phyloP scores from a whole-genome alignment of 2,888 invertebrate genomes.

The Eustalomyia histrio region DNA sequence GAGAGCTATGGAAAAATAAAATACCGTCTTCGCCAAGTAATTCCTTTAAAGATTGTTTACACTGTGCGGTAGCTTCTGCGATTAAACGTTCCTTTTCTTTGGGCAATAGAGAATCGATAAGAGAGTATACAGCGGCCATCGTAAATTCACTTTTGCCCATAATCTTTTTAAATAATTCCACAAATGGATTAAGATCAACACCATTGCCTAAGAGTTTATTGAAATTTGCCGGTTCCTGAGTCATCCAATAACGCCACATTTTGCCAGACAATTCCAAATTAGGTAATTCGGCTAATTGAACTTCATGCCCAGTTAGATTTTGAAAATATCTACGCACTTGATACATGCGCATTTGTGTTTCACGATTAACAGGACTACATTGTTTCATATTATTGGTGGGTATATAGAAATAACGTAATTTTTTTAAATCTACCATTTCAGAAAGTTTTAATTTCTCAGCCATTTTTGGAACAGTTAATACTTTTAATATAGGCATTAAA shows the following conservation, averaged over 20 bases:
- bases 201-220: constrained; percentile 84
- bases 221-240: constrained; percentile 84
- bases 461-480: constrained; percentile 80
- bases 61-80: constrained; percentile 81
- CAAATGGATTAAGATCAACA: constrained; percentile 80
- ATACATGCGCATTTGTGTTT: constrained; percentile 84
- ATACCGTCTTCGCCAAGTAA: constrained; percentile 89
- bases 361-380: constrained; percentile 85
- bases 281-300: constrained; percentile 74
- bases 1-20: constrained; percentile 90
- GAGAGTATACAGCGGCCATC: constrained; percentile 84
- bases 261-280: constrained; percentile 81
- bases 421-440: constrained; percentile 82
- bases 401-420: constrained; percentile 88
- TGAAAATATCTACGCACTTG: constrained; percentile 80
- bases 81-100: constrained; percentile 84
- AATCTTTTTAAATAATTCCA: constrained; percentile 83
- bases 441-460: constrained; percentile 82
- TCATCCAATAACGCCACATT: constrained; percentile 89
- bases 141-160: constrained; percentile 84
- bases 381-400: constrained; percentile 86
- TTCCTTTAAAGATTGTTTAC: constrained; percentile 83
- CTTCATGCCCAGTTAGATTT: constrained; percentile 73
- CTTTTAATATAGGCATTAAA: constrained; percentile 87
- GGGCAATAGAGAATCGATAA: constrained; percentile 85